Conservation (phyloP, 2,797 vertebrate species). For the Manis pentadactyla region DNA sequence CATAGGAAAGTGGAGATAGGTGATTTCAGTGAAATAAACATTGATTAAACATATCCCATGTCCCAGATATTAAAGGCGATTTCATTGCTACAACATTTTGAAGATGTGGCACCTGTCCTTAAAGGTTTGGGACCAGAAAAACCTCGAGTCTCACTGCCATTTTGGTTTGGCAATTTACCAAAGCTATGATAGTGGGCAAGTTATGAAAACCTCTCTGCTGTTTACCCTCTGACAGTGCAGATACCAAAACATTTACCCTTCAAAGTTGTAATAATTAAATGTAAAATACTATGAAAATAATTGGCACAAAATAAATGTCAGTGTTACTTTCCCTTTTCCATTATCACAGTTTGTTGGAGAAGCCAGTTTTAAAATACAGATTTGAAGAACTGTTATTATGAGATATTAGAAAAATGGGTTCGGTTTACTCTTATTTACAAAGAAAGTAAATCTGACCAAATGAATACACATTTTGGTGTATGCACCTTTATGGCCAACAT, state of each 20-base stretch:
- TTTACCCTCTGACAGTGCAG: background rate
- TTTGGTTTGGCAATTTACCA: background rate
- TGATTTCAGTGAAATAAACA: background rate
- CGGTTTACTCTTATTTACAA: background rate
- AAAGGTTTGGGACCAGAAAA: background rate
- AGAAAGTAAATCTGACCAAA: background rate
- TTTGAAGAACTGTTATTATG: background rate
- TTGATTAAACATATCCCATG: background rate
- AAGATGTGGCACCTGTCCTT: background rate
- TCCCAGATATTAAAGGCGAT: background rate
- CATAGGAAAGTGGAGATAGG: background rate
- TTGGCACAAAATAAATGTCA: background rate
- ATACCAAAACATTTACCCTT: background rate
- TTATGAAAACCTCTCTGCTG: background rate
- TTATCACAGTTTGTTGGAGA: background rate
- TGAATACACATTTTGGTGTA: background rate
- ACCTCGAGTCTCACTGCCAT: background rate
- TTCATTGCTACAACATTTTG: background rate
- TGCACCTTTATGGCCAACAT: background rate
- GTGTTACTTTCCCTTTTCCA: background rate
- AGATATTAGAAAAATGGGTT: background rate
- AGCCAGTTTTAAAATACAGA: background rate
- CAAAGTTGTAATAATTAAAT: constrained; percentile 5
- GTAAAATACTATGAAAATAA: constrained; percentile 16
- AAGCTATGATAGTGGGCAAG: background rate